These are phyloP conservation scores for Sebastes schlegelii DNA, from an alignment of 2,113 vertebrate species.

Conservation along the genomic window DNA sequence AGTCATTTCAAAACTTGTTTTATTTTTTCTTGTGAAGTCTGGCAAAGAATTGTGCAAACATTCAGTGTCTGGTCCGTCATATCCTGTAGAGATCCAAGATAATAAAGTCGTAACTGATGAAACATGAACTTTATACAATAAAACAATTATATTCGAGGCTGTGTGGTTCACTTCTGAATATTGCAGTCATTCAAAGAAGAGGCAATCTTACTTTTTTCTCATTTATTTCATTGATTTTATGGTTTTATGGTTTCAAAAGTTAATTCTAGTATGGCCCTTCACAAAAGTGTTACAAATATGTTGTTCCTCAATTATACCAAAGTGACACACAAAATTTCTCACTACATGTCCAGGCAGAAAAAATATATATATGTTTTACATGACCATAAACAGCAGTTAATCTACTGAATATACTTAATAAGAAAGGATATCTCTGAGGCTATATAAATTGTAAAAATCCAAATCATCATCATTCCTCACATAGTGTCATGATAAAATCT, in stretches of 20 bases:
- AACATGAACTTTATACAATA: background rate
- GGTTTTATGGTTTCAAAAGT: background rate
- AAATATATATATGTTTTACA: background rate
- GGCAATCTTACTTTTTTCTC: background rate
- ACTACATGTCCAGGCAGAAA: background rate
- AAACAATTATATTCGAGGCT: background rate
- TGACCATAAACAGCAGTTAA: background rate
- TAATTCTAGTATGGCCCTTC: background rate
- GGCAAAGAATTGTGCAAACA: background rate
- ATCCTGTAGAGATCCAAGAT: background rate
- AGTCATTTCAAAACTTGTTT: background rate
- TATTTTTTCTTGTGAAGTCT: background rate
- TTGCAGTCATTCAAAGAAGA: background rate
- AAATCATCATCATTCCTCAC: background rate
- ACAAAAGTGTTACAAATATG: background rate
- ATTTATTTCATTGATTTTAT: slow-evolving; percentile 4
- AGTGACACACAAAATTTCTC: background rate
- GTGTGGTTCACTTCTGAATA: background rate
- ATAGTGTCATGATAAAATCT: background rate
- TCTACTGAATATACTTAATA: background rate
- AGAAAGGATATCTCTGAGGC: background rate
- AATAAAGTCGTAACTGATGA: background rate
- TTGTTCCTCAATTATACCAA: background rate
- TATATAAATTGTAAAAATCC: background rate
- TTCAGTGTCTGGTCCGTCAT: background rate